These are phyloP conservation scores for Opisthocomus hoazin DNA, from an alignment of 2,113 vertebrate species.

Conservation along the genomic window DNA sequence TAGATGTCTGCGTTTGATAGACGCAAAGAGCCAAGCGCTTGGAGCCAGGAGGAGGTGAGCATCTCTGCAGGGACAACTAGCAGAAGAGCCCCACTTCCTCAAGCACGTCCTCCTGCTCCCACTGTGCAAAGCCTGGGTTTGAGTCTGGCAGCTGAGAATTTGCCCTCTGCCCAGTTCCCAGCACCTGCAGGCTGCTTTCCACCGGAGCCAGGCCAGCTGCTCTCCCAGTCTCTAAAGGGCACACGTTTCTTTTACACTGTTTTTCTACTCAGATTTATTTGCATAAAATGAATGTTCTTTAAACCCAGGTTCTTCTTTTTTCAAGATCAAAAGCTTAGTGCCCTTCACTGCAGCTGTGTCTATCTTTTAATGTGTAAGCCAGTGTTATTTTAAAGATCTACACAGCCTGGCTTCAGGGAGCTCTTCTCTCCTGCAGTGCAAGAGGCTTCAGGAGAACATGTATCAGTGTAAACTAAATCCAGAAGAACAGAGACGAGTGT, in stretches of 20 bases:
- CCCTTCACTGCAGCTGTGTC: not conserved
- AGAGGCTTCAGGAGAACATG: not conserved
- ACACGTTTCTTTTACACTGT: not conserved
- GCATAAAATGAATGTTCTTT: not conserved
- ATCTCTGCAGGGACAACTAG: not conserved
- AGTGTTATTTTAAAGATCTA: not conserved
- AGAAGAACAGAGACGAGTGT: not conserved
- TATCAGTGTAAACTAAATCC: not conserved
- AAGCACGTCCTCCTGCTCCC: not conserved
- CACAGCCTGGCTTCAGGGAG: not conserved
- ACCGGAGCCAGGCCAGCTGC: not conserved
- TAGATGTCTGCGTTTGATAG: not conserved
- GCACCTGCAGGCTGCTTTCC: constrained; percentile 14
- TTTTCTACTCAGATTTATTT: constrained; percentile 11
- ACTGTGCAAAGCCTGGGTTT: not conserved
- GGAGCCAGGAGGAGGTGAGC: not conserved
- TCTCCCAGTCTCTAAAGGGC: not conserved
- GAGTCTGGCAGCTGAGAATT: not conserved
- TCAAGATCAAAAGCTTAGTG: not conserved
- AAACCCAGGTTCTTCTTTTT: not conserved
- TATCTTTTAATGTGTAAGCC: not conserved
- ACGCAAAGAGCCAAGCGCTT: not conserved
- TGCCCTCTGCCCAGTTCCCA: not conserved
- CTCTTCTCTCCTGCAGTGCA: not conserved
- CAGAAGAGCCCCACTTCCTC: not conserved